phyloP scores from a whole-genome alignment of 1,140 invertebrate genomes.

The Gryon sp. region DNA sequence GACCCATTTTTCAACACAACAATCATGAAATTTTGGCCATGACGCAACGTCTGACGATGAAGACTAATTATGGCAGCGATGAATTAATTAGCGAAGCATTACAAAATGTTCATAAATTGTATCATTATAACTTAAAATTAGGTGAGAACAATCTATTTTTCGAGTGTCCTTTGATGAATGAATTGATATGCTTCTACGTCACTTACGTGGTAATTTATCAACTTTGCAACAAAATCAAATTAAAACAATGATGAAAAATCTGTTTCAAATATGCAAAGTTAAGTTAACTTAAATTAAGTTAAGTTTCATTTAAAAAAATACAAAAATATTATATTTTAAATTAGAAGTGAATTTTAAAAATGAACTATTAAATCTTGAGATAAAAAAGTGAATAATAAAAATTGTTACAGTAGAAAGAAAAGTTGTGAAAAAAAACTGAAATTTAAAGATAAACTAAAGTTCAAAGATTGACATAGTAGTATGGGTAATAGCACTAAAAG shows the following conservation, averaged over 20 bases:
- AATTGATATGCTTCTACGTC: constrained; percentile 11
- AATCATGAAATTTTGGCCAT: constrained; percentile 6
- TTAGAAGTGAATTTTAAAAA: no score
- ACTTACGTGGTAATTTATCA: no score
- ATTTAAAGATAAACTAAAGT: constrained; percentile 24
- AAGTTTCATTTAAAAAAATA: no score
- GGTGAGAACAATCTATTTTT: constrained; percentile 17
- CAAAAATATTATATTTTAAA: no score
- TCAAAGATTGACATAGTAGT: constrained; percentile 25
- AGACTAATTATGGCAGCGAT: constrained; percentile 33
- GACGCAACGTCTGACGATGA: constrained; percentile 18
- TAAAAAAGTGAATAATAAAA: not conserved
- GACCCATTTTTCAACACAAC: not conserved
- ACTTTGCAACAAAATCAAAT: no score
- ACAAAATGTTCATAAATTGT: constrained; percentile 43
- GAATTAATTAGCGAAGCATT: constrained; percentile 37
- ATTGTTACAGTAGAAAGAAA: no score
- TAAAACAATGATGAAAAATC: no score
- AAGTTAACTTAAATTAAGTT: no score
- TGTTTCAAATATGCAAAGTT: no score
- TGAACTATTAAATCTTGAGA: no score
- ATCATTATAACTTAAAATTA: constrained; percentile 40
- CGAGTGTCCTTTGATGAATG: constrained; percentile 7
- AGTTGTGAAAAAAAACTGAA: no score
- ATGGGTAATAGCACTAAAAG: constrained; percentile 37